Evolutionary conservation across 1,140 invertebrate genomes (phyloP), one percentile per base, ranked within the genome.

Genomic region (Acromyrmex echinatior): DNA sequence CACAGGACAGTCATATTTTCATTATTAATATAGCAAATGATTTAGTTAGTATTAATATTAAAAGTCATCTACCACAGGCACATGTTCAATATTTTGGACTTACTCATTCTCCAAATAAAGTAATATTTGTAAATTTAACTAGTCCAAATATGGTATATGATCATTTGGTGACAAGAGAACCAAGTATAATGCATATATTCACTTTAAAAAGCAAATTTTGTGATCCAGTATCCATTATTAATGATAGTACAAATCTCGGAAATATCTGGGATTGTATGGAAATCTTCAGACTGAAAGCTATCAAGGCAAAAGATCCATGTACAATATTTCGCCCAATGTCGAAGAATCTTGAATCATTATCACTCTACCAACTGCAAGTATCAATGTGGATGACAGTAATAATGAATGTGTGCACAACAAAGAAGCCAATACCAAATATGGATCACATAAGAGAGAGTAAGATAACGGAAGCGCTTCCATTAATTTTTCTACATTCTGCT

Each of bases 201-300:
- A 73, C 28, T 39, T 80, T 95, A 7, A 77, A 90, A 77, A 56
- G 68, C 66, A n/a, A 2, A n/a, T 39, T 39, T 39, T 92, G 84
- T 66, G 82, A 95, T 80, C 93, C 94, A 25, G 87, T 87, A 10
- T 28, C 60, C 16, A 87, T 93, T 79, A 80, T 95, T 45, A 84
- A 92, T 6, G 87, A 92, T n/a, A 92, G 2, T 14, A 89, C 16
- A 71, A 68, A 49, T 68, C 12, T 62, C 28, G n/a, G 6, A 25
- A 85, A 66, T 6, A 80, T 92, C 28, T 95, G 95, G 95, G 95
- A 95, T 56, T 95, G 93, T 84, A 79, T 95, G 21, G 94, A 95
- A 89, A 53, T 93, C 4, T 85, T 95, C 2, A 91, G 95, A 68
- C 87, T 95, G 0, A 94, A 92, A 88, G 91, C 92, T 18, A 73